These are phyloP conservation scores for Dinoponera quadriceps DNA, from an alignment of 1,140 invertebrate genomes.

Conservation along the genomic window DNA sequence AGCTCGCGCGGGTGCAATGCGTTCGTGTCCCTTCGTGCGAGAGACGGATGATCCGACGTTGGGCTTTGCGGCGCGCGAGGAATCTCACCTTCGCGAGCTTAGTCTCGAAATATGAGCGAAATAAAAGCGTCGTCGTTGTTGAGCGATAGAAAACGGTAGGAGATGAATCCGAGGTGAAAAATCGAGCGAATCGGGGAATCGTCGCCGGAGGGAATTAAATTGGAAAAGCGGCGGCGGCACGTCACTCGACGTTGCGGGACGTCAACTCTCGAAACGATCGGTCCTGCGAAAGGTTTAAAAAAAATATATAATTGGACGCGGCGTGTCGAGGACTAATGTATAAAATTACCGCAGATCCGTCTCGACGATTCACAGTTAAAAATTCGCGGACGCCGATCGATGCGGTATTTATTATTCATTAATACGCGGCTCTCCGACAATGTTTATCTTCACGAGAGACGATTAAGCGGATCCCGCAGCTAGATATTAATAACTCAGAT, in stretches of 20 bases:
- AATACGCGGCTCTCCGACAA: slow-evolving; percentile 46
- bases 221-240: background rate
- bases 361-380: slow-evolving; percentile 39
- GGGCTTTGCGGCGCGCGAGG: background rate
- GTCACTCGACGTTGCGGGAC: background rate
- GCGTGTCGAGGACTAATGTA: background rate
- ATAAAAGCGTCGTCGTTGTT: background rate
- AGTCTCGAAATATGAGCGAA: too few relatives aligned
- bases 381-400: slow-evolving; percentile 48
- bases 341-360: background rate
- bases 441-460: slow-evolving; percentile 59
- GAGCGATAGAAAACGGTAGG: too few relatives aligned
- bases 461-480: slow-evolving; percentile 58
- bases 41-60: background rate
- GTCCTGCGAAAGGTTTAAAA: background rate
- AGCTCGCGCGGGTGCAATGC: slow-evolving; percentile 15
- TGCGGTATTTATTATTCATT: slow-evolving; percentile 64
- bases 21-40: background rate
- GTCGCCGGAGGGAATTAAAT: background rate
- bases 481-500: slow-evolving; percentile 65
- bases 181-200: background rate
- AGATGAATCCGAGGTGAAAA: background rate
- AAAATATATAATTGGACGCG: slow-evolving; percentile 28
- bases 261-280: background rate
- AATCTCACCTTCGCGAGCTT: background rate